Percentiles rank a stretch among this genome's conserved stretches.
Evolutionary conservation across 2,888 invertebrate species (phyloP).

Genomic region (Spodoptera littoralis): DNA sequence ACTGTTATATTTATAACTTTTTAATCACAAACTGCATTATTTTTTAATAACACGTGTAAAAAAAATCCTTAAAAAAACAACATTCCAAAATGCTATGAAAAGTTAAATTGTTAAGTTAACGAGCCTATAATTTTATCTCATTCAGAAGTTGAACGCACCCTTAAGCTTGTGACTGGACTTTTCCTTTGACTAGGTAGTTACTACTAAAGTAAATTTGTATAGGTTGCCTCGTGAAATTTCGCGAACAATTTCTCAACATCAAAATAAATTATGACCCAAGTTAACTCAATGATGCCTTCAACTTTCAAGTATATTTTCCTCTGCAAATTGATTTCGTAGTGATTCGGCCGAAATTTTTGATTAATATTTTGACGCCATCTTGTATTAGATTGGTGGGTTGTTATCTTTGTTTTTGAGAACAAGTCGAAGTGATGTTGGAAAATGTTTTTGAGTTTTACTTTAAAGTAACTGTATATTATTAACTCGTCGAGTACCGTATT

Average conservation of each 20-base stretch:
- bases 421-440: too few species aligned
- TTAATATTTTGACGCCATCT: slow-evolving; percentile 23
- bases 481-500: too few species aligned
- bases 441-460: too few species aligned
- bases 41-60: neutral
- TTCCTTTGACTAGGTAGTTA: slow-evolving; percentile 42
- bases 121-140: slow-evolving; percentile 54
- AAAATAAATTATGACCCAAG: slow-evolving; percentile 51
- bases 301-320: slow-evolving; percentile 41
- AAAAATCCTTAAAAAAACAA: neutral
- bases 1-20: too few species aligned
- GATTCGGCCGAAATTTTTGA: slow-evolving; percentile 29
- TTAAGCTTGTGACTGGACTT: slow-evolving; percentile 33
- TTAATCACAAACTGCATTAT: too few species aligned
- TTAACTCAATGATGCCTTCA: slow-evolving; percentile 36
- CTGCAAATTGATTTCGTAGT: slow-evolving; percentile 42
- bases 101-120: slow-evolving; percentile 45
- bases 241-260: slow-evolving; percentile 52
- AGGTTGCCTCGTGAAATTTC: slow-evolving; percentile 37
- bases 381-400: neutral
- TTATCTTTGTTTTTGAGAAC: too few species aligned
- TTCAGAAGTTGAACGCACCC: slow-evolving; percentile 45
- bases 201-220: slow-evolving; percentile 47
- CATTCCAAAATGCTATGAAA: slow-evolving; percentile 24
- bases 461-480: too few species aligned